Base-by-base conservation (phyloP, 1,140 invertebrate genomes). In the Coenobita brevimanus region DNA sequence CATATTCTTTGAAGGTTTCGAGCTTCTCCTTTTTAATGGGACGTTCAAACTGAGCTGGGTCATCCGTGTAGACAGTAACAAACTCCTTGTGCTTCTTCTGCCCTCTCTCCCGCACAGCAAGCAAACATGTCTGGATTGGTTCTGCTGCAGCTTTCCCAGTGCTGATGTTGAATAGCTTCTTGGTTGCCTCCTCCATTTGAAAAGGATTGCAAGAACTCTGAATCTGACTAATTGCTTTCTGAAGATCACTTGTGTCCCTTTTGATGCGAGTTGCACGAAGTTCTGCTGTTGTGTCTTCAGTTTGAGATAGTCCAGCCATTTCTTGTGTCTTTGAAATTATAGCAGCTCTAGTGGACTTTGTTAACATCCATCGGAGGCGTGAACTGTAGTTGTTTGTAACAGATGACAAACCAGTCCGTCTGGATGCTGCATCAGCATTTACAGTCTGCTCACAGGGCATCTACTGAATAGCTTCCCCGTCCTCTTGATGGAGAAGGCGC, bases 61-160 rank as follows among this genome's bases (percentile, higher is more conserved):
- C 30, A 6, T 67, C 64, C 6, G n/a, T 6, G 4, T n/a, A 67
- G 8, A 4, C 64, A 24, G 6, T 67, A 6, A 67, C 64, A n/a
- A 67, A 67, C 8, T 33, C 30, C n/a, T 67, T n/a, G n/a, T 67
- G 64, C 64, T n/a, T 67, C 64, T 6, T 24, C n/a, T 67, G 6
- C n/a, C 64, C 64, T 67, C n/a, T 33, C 6, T 6, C n/a, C 30
- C 4, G 6, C 8, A 67, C 30, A 6, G 4, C 30, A 8, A 67
- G 30, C 6, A 67, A 24, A 8, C n/a, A 67, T 67, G 64, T 10
- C n/a, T 33, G 6, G 4, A 24, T 6, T 24, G 64, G 4, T 24
- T 67, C 64, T 67, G 64, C 21, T 10, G n/a, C 64, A 33, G 21
- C n/a, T 38, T 76, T 76, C 27, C 73, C 36, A 76, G 73, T 76